Evolutionary conservation across 2,113 vertebrate genomes (phyloP), one percentile per base, ranked within the genome.

Genomic region (Naja naja): DNA sequence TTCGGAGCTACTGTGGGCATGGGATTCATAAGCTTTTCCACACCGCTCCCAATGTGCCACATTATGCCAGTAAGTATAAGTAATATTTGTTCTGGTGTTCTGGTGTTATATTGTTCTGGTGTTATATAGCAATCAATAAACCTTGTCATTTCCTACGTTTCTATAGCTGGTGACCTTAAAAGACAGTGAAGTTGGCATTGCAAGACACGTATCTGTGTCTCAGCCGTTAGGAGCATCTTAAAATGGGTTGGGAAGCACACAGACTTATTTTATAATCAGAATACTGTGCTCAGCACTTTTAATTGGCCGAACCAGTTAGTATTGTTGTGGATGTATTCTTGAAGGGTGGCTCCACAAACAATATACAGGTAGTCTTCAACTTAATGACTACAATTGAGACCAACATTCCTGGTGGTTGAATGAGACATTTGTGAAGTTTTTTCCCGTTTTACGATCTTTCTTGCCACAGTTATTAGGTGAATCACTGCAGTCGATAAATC

Each of bases 1-100:
- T 99, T 96, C 98, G 99, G 88, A 99, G 99, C 96, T 99, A 99
- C 97, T 99, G 99, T 53, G 99, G 99, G 52, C 99, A 99, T 89
- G 99, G 99, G 92, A 99, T 99, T 95, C 99, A 99, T 96, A 99
- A 98, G 94, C 98, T 99, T 91, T 99, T 99, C 96, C 99, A 99
- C 97, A 99, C 99, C 0, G 99, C 99, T 64, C 99, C 99, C 91
- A 99, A 99, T 0, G 99, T 99, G 93, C 99, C 98, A 81, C 98
- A 99, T 94, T 99, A 99, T 94, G 98, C 98, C 96, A 99, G 98
- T 99, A 96, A 98, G 98, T 98, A 97, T 95, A 56, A 0, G 23
- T 64, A 74, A 87, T 49, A 14, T 34, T 92, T 23, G 74, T 45
- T 92, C 45, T 30, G 58, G 55, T 27, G 20, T n/a, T n/a, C n/a